Percentiles rank a stretch among this genome's conserved stretches.
Conservation (phyloP, 1,140 invertebrate species). For the Probaryconus sp. region DNA sequence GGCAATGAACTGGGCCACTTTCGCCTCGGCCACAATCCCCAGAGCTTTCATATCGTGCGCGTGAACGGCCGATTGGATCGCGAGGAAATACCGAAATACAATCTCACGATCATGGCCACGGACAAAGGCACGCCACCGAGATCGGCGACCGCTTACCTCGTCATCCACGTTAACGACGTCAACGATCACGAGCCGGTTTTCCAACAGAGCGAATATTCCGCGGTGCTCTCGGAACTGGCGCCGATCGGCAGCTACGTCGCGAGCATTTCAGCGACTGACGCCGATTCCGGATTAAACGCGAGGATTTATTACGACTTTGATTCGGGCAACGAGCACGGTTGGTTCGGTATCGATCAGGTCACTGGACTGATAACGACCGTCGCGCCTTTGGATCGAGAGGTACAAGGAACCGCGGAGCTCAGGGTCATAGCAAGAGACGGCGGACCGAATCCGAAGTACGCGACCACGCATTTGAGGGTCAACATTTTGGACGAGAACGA, state of each 20-base stretch:
- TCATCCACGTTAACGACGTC: conserved; percentile 95
- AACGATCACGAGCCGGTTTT: conserved; percentile 97
- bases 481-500: conserved; percentile 98
- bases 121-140: conserved; percentile 92
- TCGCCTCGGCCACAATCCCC: conserved; percentile 85
- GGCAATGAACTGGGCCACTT: conserved; percentile 96
- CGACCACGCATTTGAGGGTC: conserved; percentile 90
- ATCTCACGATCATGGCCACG: conserved; percentile 92
- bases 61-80: conserved; percentile 94
- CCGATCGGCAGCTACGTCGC: conserved; percentile 92
- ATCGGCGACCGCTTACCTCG: conserved; percentile 90
- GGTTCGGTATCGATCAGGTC: conserved; percentile 90
- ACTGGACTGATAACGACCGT: conserved; percentile 93
- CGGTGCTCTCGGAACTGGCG: conserved; percentile 90
- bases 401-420: conserved; percentile 88
- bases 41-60: conserved; percentile 92
- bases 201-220: conserved; percentile 94
- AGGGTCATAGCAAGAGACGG: conserved; percentile 92
- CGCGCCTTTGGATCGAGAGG: conserved; percentile 89
- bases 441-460: conserved; percentile 93
- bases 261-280: conserved; percentile 92
- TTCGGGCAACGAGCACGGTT: conserved; percentile 90
- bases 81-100: conserved; percentile 94
- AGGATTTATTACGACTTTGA: conserved; percentile 92
- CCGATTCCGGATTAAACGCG: conserved; percentile 93